These are phyloP conservation scores for Myotis vivesi DNA, from an alignment of 2,797 vertebrate genomes.

Conservation along the genomic window DNA sequence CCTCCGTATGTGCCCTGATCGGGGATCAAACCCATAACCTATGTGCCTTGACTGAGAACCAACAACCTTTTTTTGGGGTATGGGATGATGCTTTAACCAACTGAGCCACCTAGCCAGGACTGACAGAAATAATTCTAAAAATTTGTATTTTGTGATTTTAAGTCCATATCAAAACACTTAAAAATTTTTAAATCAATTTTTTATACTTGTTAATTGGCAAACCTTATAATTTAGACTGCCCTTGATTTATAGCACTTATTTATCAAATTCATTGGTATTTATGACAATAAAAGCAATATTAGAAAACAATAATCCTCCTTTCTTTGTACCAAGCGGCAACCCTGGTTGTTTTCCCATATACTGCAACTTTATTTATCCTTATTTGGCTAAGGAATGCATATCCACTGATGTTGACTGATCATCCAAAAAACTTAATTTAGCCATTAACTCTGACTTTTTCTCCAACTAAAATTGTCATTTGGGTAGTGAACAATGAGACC, in stretches of 20 bases:
- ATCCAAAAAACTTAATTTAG: not conserved
- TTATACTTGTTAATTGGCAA: slow-evolving; percentile 21
- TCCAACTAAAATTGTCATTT: not conserved
- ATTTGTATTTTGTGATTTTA: slow-evolving; percentile 29
- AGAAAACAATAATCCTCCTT: slow-evolving; percentile 11
- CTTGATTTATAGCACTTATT: slow-evolving; percentile 27
- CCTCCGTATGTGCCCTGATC: not conserved
- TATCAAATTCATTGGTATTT: slow-evolving; percentile 1
- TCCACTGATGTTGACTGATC: not conserved
- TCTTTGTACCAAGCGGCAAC: not conserved
- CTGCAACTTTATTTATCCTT: not conserved
- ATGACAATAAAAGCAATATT: not conserved
- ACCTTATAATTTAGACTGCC: not conserved
- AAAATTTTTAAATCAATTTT: slow-evolving; percentile 24
- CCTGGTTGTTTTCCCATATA: not conserved
- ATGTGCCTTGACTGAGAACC: not conserved
- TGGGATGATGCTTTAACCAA: not conserved
- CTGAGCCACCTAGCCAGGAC: not conserved
- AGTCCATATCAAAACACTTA: not conserved
- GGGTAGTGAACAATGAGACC: not conserved
- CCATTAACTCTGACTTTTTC: not conserved
- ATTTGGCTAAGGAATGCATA: not conserved
- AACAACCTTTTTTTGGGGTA: not conserved
- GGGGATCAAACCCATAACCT: not conserved
- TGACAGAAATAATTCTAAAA: slow-evolving; percentile 1